A percentile compares a stretch with the other conserved stretches of the same genome.
Evolutionary conservation across 2,113 vertebrate genomes (phyloP).

Genomic region (Ageneiosus marmoratus): DNA sequence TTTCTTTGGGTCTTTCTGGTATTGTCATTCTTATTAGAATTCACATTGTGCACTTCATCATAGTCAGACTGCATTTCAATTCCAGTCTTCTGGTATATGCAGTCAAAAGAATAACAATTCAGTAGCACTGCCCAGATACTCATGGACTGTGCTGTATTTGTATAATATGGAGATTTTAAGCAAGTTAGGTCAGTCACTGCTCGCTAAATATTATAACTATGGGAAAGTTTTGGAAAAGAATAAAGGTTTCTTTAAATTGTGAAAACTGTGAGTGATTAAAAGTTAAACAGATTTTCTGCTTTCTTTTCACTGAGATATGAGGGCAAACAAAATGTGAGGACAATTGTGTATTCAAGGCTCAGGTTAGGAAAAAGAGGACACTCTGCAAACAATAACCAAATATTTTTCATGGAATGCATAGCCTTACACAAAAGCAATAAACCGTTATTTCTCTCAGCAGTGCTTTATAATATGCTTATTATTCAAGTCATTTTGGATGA

Average conservation of each 20-base stretch:
- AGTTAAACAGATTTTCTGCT: neutral
- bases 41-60: neutral
- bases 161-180: neutral
- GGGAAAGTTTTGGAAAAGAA: neutral
- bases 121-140: neutral
- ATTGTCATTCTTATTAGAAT: neutral
- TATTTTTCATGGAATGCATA: constrained; percentile 70
- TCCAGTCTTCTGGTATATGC: neutral
- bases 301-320: neutral
- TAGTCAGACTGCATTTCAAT: neutral
- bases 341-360: constrained; percentile 55
- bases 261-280: neutral
- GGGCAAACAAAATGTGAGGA: neutral
- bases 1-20: neutral
- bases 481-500: constrained; percentile 62
- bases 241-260: neutral
- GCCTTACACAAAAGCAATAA: constrained; percentile 56
- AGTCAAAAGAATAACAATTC: neutral
- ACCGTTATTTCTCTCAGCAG: constrained; percentile 65
- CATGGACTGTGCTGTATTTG: neutral
- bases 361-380: constrained; percentile 58
- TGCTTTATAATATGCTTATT: constrained; percentile 68
- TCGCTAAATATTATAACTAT: neutral
- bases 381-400: constrained; percentile 70
- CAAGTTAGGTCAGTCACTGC: neutral